Evolutionary conservation across 1,140 invertebrate genomes (phyloP), one percentile per base, ranked within the genome.

Genomic region (Ceratitis capitata): DNA sequence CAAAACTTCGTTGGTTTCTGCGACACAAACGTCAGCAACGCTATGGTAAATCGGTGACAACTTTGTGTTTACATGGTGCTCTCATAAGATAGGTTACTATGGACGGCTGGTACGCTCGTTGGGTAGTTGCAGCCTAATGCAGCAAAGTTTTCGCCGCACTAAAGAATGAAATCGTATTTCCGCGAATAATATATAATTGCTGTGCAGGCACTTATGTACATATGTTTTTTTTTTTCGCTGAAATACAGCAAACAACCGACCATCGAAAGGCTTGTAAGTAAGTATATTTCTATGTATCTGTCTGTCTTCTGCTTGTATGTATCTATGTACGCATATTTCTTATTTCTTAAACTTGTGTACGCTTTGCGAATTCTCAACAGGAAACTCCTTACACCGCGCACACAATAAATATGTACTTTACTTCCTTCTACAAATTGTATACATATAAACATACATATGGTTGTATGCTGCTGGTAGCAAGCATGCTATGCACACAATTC

Each of bases 121-220:
- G n/a, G n/a, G n/a, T n/a, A n/a, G n/a, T n/a, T n/a, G n/a, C n/a
- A n/a, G n/a, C n/a, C n/a, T n/a, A n/a, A n/a, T n/a, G n/a, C n/a
- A n/a, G n/a, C n/a, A n/a, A n/a, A n/a, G n/a, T n/a, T n/a, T n/a
- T n/a, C n/a, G n/a, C n/a, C n/a, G n/a, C n/a, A n/a, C n/a, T n/a
- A n/a, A n/a, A n/a, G n/a, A n/a, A n/a, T n/a, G n/a, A n/a, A n/a
- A n/a, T n/a, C 61, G 35, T 69, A 35, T 29, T 10, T 4, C 29
- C n/a, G 32, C 29, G 29, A 32, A 69, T 35, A 32, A 69, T 69
- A 32, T 16, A 29, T 16, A 35, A 32, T 6, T 69, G 56, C 26
- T 61, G 56, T 61, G 56, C 29, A 61, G 61, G 35, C 61, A 69
- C 61, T 69, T n/a, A n/a, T n/a, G n/a, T n/a, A n/a, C n/a, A n/a